phyloP scores from a whole-genome alignment of 2,797 vertebrate species.

The Sebastes trivittatus region DNA sequence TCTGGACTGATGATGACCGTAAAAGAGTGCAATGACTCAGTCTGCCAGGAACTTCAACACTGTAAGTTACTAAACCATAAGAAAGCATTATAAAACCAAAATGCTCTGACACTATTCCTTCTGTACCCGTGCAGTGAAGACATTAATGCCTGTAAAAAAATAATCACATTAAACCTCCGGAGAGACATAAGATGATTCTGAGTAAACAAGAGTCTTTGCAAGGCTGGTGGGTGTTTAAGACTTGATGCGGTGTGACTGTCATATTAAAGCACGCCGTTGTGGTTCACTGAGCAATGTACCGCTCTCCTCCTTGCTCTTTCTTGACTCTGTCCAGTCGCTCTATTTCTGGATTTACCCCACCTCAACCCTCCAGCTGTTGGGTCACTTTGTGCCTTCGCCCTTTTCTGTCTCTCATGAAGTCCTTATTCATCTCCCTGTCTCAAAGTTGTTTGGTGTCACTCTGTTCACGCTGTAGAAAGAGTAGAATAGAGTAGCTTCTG shows the following conservation, averaged over 20 bases:
- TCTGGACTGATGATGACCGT: not conserved
- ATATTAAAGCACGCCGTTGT: constrained; percentile 39
- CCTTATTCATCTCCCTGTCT: not conserved
- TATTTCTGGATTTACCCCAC: constrained; percentile 54
- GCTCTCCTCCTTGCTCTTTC: constrained; percentile 36
- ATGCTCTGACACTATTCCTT: not conserved
- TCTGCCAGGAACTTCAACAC: not conserved
- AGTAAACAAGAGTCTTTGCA: constrained; percentile 35
- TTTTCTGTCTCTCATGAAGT: constrained; percentile 41
- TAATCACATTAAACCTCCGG: not conserved
- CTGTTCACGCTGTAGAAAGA: not conserved
- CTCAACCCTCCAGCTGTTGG: constrained; percentile 44
- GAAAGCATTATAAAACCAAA: not conserved
- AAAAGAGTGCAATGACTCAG: not conserved
- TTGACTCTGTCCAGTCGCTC: constrained; percentile 38
- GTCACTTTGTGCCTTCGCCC: constrained; percentile 40
- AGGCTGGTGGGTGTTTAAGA: constrained; percentile 34
- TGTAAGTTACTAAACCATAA: not conserved
- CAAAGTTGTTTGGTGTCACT: not conserved
- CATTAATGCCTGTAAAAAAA: not conserved
- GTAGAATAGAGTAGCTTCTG: not conserved
- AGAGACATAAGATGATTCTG: not conserved
- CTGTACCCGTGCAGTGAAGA: not conserved
- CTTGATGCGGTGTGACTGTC: constrained; percentile 58
- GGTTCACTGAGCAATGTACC: constrained; percentile 60